Base-by-base conservation (phyloP, 2,797 vertebrate species). In the Tenualosa ilisha region DNA sequence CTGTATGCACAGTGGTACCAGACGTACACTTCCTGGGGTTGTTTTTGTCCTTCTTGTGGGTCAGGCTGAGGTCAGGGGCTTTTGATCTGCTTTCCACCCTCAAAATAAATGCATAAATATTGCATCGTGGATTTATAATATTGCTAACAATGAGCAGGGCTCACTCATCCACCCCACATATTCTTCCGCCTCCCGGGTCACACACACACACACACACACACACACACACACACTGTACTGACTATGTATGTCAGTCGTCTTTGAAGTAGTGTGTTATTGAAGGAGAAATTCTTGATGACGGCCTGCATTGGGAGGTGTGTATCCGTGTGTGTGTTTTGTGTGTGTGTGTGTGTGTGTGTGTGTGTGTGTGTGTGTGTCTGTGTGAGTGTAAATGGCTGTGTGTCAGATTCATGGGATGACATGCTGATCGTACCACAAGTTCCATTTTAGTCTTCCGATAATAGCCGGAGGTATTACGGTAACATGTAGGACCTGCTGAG, bases 281-380 rank as follows among this genome's bases (percentile, higher is more conserved):
- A 31, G 6, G 63, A 65, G 59, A 65, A 37, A 72, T 72, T 72
- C 65, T 31, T 72, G 31, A 65, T 65, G 63, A 24, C 9, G 9
- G 63, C 24, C n/a, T n/a, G 7, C 46, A 49, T 22, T 63, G 59
- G 6, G 26, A 20, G n/a, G 59, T 85, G 20, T 61, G 40, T 75
- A 61, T 26, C 24, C 59, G 59, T 22, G 20, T 82, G 79, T 86
- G 86, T 84, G 15, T 59, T 79, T 84, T 86, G 92, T 83, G 15
- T 56, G 65, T 51, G 4, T 15, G 12, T 51, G n/a, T n/a, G n/a
- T n/a, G n/a, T n/a, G n/a, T n/a, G 59, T 61, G 59, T 85, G 20
- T 61, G 40, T 75, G 79, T 26, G 40, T 72, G 59, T 22, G 20
- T 82, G 68, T 86, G 86, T 84, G 15, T 79, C 84, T 86, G 92